These are phyloP conservation scores for Drosophila maculinotata DNA, from an alignment of 2,888 invertebrate genomes.

Conservation along the genomic window DNA sequence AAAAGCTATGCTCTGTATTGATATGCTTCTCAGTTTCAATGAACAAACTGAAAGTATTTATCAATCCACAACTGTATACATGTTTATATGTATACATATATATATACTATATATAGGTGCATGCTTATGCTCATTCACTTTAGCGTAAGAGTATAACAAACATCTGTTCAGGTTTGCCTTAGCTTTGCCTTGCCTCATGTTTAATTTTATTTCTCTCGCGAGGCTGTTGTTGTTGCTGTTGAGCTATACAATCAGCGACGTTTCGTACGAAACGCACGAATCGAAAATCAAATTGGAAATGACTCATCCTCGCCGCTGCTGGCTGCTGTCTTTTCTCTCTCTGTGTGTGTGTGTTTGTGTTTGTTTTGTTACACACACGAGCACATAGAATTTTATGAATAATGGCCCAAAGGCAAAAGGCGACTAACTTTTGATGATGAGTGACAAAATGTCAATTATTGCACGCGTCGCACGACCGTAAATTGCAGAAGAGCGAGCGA, in stretches of 20 bases:
- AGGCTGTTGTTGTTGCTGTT: slow-evolving; percentile 38
- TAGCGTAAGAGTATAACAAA: slow-evolving; percentile 26
- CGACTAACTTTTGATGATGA: slow-evolving; percentile 19
- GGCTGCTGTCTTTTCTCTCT: slow-evolving; percentile 25
- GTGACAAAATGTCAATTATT: slow-evolving; percentile 41
- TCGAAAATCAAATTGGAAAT: slow-evolving; percentile 70
- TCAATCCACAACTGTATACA: not conserved
- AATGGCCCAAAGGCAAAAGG: slow-evolving; percentile 30
- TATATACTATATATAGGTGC: not conserved
- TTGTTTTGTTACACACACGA: slow-evolving; percentile 48
- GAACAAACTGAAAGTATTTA: not conserved
- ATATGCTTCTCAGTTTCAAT: not conserved
- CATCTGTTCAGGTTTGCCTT: slow-evolving; percentile 43
- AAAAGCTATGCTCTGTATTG: not conserved
- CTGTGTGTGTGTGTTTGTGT: slow-evolving; percentile 17
- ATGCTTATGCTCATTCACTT: slow-evolving; percentile 19
- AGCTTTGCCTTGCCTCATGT: slow-evolving; percentile 35
- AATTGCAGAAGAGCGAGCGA: slow-evolving; percentile 1
- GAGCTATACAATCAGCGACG: slow-evolving; percentile 68
- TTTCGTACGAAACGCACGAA: slow-evolving; percentile 75
- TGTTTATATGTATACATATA: slow-evolving; percentile 2
- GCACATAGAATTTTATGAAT: slow-evolving; percentile 10
- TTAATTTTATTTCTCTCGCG: slow-evolving; percentile 59
- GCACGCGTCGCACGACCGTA: slow-evolving; percentile 25
- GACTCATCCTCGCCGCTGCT: slow-evolving; percentile 64